These are phyloP conservation scores for Chrysochloris asiatica DNA, from an alignment of 2,113 vertebrate species.

Conservation along the genomic window DNA sequence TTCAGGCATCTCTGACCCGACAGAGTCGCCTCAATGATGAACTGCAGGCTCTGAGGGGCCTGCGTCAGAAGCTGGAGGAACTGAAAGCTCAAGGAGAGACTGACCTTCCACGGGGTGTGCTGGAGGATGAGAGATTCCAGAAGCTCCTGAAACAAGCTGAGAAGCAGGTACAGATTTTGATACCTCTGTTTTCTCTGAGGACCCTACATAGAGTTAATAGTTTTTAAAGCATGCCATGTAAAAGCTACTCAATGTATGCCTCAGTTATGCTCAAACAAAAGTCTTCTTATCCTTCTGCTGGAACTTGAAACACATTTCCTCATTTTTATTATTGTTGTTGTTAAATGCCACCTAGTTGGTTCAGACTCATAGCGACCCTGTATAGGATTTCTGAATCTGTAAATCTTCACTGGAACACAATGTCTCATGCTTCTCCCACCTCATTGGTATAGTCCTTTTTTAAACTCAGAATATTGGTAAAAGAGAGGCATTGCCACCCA, in stretches of 20 bases:
- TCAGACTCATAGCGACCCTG: too few species aligned
- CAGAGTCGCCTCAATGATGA: conserved; percentile 90
- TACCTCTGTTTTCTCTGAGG: fast-evolving
- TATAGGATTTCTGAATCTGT: too few species aligned
- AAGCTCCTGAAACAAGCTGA: conserved; percentile 88
- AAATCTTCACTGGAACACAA: too few species aligned
- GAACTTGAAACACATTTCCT: background rate
- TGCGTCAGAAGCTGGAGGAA: conserved; percentile 87
- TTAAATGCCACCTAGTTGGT: too few species aligned
- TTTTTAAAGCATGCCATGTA: fast-evolving
- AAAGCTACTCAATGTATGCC: background rate
- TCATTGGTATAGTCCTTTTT: background rate
- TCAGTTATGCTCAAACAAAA: background rate
- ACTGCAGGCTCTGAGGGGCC: conserved; percentile 85
- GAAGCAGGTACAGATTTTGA: conserved; percentile 84
- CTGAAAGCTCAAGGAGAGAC: conserved; percentile 86
- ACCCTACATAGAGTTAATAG: too few species aligned
- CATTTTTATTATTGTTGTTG: too few species aligned
- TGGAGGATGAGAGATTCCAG: conserved; percentile 89
- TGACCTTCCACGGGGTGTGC: conserved; percentile 83
- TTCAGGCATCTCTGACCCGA: conserved; percentile 88
- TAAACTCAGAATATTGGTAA: background rate
- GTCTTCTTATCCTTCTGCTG: background rate
- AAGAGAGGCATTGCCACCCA: background rate
- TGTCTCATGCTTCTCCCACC: too few species aligned